Percentiles rank a stretch among this genome's conserved stretches.
phyloP scores from a whole-genome alignment of 2,113 vertebrate species.

The Campylomormyrus numenius region DNA sequence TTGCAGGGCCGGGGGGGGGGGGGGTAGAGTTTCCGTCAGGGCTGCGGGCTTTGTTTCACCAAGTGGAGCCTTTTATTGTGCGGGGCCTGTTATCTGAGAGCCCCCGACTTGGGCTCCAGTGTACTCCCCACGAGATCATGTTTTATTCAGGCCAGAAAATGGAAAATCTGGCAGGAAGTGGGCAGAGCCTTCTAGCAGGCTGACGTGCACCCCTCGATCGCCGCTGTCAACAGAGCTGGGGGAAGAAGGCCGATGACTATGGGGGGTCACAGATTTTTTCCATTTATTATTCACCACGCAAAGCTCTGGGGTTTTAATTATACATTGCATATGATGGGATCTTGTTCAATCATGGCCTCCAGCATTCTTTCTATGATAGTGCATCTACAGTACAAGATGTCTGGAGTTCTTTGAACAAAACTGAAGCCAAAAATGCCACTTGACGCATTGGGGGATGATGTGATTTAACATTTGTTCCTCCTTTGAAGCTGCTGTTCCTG shows the following conservation, averaged over 20 bases:
- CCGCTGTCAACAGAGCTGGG: constrained; percentile 41
- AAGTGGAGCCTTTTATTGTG: constrained; percentile 43
- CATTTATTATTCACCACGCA: constrained; percentile 64
- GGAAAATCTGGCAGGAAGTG: constrained; percentile 65
- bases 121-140: constrained; percentile 59
- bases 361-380: constrained; percentile 5
- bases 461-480: neutral
- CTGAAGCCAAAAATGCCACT: neutral
- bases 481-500: neutral
- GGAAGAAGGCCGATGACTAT: constrained; percentile 47
- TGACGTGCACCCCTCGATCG: constrained; percentile 22
- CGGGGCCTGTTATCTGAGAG: constrained; percentile 60
- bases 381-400: constrained; percentile 8
- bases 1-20: neutral
- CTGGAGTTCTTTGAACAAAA: constrained; percentile 12
- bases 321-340: constrained; percentile 45
- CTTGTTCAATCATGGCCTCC: constrained; percentile 32
- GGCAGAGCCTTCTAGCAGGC: constrained; percentile 29
- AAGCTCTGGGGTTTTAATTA: constrained; percentile 53
- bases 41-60: constrained; percentile 44
- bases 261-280: constrained; percentile 53
- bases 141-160: constrained; percentile 75
- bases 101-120: constrained; percentile 45
- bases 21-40: constrained; percentile 48
- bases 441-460: neutral